Conservation (phyloP, 2,888 invertebrate species). For the Cheilosia scutellata region DNA sequence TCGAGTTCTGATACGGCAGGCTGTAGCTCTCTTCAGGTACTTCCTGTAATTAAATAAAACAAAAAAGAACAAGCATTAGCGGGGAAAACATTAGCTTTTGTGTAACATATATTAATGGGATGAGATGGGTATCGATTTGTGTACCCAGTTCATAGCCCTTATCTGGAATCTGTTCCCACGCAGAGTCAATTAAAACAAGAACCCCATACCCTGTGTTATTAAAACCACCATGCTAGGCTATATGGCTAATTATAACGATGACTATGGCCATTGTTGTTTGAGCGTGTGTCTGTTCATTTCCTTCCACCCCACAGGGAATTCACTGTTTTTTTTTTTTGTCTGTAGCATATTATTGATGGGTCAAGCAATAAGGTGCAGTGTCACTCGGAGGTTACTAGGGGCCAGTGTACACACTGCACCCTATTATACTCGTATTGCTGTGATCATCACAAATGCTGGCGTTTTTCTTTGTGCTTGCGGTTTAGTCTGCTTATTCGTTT, state of each 20-base stretch:
- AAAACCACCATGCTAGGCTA: slow-evolving; percentile 14
- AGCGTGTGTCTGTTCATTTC: slow-evolving; percentile 8
- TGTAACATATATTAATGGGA: not conserved
- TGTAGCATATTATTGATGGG: slow-evolving; percentile 29
- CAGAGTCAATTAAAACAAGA: slow-evolving; percentile 55
- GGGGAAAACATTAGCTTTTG: slow-evolving; percentile 5
- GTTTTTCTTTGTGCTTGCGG: not conserved
- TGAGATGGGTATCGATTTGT: slow-evolving; percentile 23
- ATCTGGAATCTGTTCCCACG: slow-evolving; percentile 23
- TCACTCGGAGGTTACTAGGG: slow-evolving; percentile 54
- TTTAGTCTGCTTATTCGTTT: slow-evolving; percentile 9
- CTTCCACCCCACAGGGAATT: not conserved
- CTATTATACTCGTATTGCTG: slow-evolving; percentile 9
- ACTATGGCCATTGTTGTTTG: slow-evolving; percentile 9
- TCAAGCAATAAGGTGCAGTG: slow-evolving; percentile 49
- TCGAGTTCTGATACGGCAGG: slow-evolving; percentile 78
- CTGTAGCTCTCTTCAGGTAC: slow-evolving; percentile 79
- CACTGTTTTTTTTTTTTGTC: slow-evolving; percentile 1
- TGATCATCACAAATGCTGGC: slow-evolving; percentile 13
- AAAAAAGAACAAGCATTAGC: slow-evolving; percentile 24
- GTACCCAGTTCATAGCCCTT: not conserved
- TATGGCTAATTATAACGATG: slow-evolving; percentile 42
- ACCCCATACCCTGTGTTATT: slow-evolving; percentile 5
- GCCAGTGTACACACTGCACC: slow-evolving; percentile 23
- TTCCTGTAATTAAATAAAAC: slow-evolving; percentile 76